Evolutionary conservation across 2,888 invertebrate genomes (phyloP), one percentile per base, ranked within the genome.

Genomic region (Drosophila testacea): DNA sequence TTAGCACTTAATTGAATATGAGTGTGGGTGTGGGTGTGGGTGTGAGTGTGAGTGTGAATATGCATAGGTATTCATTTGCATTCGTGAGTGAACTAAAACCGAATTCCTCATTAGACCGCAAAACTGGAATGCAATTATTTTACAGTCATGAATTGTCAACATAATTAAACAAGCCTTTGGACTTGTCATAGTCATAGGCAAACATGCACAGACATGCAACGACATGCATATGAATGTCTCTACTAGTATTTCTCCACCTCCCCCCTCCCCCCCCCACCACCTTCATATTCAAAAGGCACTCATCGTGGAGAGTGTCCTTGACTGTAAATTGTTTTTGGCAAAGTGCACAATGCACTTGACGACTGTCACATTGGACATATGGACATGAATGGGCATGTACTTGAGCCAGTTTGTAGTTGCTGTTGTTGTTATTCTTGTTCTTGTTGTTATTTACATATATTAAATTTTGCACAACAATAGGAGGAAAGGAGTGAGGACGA

Each of bases 301-400:
- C 60, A 50, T 76, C 63, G 70, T 50, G 7, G 27, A n/a, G 22
- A 83, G 88, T 83, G 88, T 50, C 83, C 86, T 83, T 85, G 88
- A 85, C 71, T 75, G 83, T 52, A 60, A 88, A 83, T 88, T 83
- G 88, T 88, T 88, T 83, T 88, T 83, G 88, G 86, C 83, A 83
- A 83, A 83, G 83, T 83, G 83, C 86, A 83, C 83, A 88, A 83
- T 85, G 86, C 88, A 83, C 83, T 88, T 83, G 83, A 83, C 86
- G 86, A 88, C 83, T 83, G 83, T 85, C 83, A 83, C 61, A 48
- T 41, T 55, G 60, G 66, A 69, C 75, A 69, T 57, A 47, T 42
- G 51, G 42, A 38, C 66, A 50, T 61, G 65, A 61, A 66, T 61
- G 54, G 59, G 56, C 56, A 65, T 65, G 57, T 61, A 30, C 46